Evolutionary conservation across 1,140 invertebrate genomes (phyloP), one percentile per base, ranked within the genome.

Genomic region (Reticulitermes speratus): DNA sequence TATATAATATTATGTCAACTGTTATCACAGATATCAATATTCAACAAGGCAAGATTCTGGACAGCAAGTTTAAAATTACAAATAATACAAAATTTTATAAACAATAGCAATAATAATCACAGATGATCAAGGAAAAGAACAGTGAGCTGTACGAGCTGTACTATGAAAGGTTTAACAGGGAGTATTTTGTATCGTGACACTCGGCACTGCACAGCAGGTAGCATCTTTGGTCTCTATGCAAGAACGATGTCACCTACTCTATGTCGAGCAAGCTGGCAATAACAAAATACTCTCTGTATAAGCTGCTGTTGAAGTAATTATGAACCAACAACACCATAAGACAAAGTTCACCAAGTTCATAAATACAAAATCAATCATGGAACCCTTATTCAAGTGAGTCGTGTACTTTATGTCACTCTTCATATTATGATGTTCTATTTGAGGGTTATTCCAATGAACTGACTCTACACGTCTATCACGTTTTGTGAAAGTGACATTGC

Each of bases 71-170:
- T 30, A 75, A 25, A 75, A n/a, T 75, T 75, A 75, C 65, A 75
- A 75, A 75, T 75, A 75, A 75, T 75, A 75, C 38, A 75, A 75
- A 75, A 75, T 75, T 75, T 25, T 75, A 75, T 75, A 75, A 75
- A 75, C n/a, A 25, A 75, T 75, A 75, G n/a, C 14, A 75, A 75
- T 75, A 75, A 75, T 9, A 75, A 75, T 30, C 25, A 30, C 65
- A 30, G 65, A n/a, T 75, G 59, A 65, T 30, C n/a, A n/a, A 75
- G 65, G 25, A 75, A 75, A n/a, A 59, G 21, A 59, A 30, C 25
- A 30, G 25, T 25, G 25, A 75, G 25, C 65, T 75, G 65, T 75
- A 75, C 8, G 7, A 6, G 25, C 65, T 30, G 25, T 75, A 25
- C 65, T 30, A n/a, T 25, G n/a, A 75, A 75, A 55, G 0, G 19